Evolutionary conservation across 2,797 vertebrate genomes (phyloP).

Genomic region (Cygnus olor): DNA sequence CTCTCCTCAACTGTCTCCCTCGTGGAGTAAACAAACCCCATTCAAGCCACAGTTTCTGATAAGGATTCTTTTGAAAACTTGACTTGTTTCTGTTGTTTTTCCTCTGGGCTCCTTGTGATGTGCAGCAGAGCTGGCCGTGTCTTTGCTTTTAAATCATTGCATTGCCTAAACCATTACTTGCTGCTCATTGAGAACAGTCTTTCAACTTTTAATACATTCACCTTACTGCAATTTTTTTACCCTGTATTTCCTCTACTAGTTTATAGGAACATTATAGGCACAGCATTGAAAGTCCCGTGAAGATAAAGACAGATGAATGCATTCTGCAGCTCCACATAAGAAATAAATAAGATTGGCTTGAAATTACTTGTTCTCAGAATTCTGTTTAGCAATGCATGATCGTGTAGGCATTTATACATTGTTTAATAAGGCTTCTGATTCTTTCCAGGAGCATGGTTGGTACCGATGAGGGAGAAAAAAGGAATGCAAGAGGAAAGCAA

Average conservation of each 20-base stretch:
- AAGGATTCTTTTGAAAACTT: not conserved
- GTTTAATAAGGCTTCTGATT: not conserved
- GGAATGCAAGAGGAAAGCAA: not conserved
- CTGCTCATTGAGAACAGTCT: not conserved
- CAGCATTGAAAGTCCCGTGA: not conserved
- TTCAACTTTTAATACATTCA: not conserved
- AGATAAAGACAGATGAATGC: not conserved
- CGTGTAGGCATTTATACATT: not conserved
- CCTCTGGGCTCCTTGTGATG: not conserved
- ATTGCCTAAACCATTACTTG: not conserved
- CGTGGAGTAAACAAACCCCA: not conserved
- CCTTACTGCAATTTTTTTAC: not conserved
- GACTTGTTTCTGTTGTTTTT: not conserved
- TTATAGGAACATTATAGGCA: not conserved
- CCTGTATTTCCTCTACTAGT: not conserved
- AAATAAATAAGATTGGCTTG: not conserved
- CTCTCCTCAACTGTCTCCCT: not conserved
- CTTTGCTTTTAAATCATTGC: not conserved
- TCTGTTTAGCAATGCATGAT: not conserved
- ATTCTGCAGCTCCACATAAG: not conserved
- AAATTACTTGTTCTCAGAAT: not conserved
- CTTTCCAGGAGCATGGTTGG: not conserved
- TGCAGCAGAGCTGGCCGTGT: not conserved
- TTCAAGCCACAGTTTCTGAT: not conserved
- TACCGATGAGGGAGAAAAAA: not conserved